phyloP scores from a whole-genome alignment of 2,888 invertebrate species.

The Ectropis crepuscularia region DNA sequence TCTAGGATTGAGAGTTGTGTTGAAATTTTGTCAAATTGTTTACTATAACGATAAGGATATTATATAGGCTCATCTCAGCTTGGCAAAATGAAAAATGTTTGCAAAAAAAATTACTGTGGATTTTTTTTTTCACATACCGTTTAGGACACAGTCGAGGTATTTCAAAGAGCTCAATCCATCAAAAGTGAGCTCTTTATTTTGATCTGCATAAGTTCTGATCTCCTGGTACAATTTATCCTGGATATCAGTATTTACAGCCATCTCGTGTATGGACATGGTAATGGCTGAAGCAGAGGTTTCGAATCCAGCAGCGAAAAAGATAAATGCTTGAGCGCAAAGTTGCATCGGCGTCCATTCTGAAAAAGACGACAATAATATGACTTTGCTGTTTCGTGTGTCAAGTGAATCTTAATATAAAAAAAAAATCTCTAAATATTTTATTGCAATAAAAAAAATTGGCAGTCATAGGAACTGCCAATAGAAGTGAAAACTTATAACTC shows the following conservation, averaged over 20 bases:
- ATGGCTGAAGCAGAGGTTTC: constrained; percentile 71
- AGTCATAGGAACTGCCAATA: no score
- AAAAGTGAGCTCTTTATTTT: constrained; percentile 50
- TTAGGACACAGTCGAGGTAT: constrained; percentile 68
- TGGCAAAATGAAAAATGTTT: no score
- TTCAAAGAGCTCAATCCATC: constrained; percentile 62
- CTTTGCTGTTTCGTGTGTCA: no score
- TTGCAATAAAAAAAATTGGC: no score
- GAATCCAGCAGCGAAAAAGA: constrained; percentile 78
- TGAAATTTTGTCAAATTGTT: no score
- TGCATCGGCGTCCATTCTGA: constrained; percentile 73
- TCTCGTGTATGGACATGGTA: constrained; percentile 68
- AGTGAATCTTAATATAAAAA: no score
- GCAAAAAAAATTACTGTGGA: neutral
- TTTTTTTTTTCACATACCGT: constrained; percentile 52
- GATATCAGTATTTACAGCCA: constrained; percentile 69
- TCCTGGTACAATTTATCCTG: constrained; percentile 74
- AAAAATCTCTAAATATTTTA: no score
- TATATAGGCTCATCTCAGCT: no score
- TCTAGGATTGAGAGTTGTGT: no score
- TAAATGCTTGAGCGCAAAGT: constrained; percentile 71
- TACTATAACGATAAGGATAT: no score
- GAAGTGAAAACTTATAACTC: no score
- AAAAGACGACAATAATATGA: constrained; percentile 28
- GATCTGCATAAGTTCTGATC: constrained; percentile 53